phyloP scores from a whole-genome alignment of 1,140 invertebrate genomes.

The Brachionus plicatilis region DNA sequence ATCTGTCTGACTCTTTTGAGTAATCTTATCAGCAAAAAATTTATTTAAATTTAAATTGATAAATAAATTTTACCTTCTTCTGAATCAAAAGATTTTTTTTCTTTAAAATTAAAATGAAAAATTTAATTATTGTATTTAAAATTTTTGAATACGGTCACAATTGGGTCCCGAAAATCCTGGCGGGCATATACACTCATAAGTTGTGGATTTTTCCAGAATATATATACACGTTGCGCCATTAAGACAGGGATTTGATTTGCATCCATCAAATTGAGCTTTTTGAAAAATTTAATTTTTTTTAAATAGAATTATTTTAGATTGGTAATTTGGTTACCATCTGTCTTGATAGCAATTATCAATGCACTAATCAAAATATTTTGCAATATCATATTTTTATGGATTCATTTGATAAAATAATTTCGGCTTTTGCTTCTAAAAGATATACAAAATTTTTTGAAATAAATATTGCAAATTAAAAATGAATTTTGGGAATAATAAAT shows the following conservation, averaged over 20 bases:
- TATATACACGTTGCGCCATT: conserved; percentile 4
- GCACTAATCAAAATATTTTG: neutral
- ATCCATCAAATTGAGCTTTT: neutral
- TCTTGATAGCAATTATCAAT: neutral
- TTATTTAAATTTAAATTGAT: neutral
- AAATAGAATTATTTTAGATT: neutral
- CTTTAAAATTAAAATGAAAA: neutral
- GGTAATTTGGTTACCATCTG: neutral
- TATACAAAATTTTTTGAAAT: neutral
- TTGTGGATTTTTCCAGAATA: neutral
- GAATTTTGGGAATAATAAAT: neutral
- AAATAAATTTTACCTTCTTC: neutral
- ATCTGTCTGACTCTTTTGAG: neutral
- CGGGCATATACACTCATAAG: neutral
- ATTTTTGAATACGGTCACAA: neutral
- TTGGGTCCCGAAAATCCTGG: neutral
- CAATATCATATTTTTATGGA: neutral
- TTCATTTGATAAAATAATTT: neutral
- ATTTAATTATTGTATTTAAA: neutral
- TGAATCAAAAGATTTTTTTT: neutral
- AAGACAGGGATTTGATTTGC: neutral
- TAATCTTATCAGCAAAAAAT: neutral
- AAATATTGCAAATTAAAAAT: neutral
- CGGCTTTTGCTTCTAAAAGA: neutral
- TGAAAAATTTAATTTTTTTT: neutral